Conservation (phyloP, 2,797 vertebrate species). For the Diceros bicornis region DNA sequence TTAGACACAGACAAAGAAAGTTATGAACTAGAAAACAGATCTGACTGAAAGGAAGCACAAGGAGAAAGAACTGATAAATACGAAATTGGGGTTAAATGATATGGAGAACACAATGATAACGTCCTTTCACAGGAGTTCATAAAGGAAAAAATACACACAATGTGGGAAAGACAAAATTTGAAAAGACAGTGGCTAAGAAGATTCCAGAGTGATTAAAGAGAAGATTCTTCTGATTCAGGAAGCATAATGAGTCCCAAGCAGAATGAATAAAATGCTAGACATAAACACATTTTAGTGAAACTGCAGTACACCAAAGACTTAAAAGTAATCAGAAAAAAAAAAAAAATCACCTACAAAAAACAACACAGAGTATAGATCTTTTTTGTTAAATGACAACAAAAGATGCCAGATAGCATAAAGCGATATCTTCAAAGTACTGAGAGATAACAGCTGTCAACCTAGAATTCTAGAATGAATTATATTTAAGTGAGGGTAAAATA, state of each 20-base stretch:
- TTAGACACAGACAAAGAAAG: conserved; percentile 20
- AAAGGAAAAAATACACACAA: background rate
- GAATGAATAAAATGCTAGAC: background rate
- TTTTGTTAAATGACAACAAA: conserved; percentile 35
- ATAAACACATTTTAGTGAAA: background rate
- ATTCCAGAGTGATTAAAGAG: background rate
- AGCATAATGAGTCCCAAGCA: background rate
- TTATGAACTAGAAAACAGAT: background rate
- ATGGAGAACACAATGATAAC: background rate
- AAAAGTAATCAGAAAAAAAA: background rate
- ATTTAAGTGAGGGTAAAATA: conserved; percentile 33
- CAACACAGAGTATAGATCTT: background rate
- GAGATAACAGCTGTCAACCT: background rate
- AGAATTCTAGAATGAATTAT: conserved; percentile 19
- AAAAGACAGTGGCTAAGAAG: background rate
- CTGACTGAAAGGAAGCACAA: background rate
- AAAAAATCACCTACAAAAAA: background rate
- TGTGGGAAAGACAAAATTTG: background rate
- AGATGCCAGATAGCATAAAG: background rate
- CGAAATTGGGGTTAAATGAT: background rate
- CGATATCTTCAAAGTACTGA: background rate
- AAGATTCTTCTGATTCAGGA: background rate
- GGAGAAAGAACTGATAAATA: background rate
- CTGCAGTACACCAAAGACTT: background rate
- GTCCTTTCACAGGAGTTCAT: background rate